Evolutionary conservation across 2,113 vertebrate genomes (phyloP), one percentile per base, ranked within the genome.

Genomic region (Mungos mungo): DNA sequence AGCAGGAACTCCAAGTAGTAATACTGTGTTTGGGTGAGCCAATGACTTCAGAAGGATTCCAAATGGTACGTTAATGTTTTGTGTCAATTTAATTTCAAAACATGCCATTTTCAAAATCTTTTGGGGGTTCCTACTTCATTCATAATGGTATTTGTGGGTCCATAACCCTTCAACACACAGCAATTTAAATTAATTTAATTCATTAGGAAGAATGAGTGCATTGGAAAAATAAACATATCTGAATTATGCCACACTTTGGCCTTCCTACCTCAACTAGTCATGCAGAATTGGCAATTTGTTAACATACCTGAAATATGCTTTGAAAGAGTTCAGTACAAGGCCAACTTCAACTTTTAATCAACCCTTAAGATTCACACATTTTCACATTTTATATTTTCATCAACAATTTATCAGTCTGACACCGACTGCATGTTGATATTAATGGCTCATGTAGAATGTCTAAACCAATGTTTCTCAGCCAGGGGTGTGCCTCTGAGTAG

Each of bases 1-100:
- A 98, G 87, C 94, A 96, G 93, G 95, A 90, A 98, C 93, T 93
- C 95, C 92, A 90, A 90, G 91, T 95, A 98, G 96, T 92, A 91
- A 96, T 33, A 35, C 63, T 91, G 97, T 79, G 9, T 74, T 95
- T 81, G 96, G 95, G 88, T 71, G 89, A 80, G 86, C 87, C 87
- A 52, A 91, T 80, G 84, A 86, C 88, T 90, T 97, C 80, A 23
- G 83, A 96, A 80, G 80, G 97, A 94, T 80, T 86, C 41, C 84
- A 69, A 82, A 52, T 15, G 54, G n/a, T 31, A 47, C 11, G 10
- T 7, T 80, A 82, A 93, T 41, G n/a, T 47, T 97, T 92, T 88
- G 25, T 84, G 76, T 66, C 41, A 11, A 87, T 76, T 76, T 31
- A 50, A 54, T 95, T 92, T 86, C 38, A 89, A 90, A 92, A 72